phyloP scores from a whole-genome alignment of 2,888 invertebrate species.

The Nomada goodeniana region DNA sequence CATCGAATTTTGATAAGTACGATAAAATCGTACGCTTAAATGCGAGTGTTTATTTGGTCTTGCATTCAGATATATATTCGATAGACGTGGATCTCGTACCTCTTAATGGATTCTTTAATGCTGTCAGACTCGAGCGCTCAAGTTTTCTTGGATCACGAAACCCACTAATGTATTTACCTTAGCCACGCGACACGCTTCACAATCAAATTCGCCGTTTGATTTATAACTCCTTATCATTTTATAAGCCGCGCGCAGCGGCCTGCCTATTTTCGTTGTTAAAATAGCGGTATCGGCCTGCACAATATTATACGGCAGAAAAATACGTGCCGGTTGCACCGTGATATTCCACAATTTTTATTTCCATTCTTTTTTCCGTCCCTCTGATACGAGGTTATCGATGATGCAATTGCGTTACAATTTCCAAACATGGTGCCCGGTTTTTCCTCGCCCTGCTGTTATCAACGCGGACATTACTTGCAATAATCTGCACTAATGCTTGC shows the following conservation, averaged over 20 bases:
- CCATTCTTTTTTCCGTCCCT: neutral
- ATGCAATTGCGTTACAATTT: neutral
- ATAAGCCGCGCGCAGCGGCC: constrained; percentile 19
- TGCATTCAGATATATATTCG: constrained; percentile 6
- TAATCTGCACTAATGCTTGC: neutral
- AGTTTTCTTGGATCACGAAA: constrained; percentile 52
- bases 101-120: constrained; percentile 53
- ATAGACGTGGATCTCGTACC: constrained; percentile 18
- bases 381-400: neutral
- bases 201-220: constrained; percentile 63
- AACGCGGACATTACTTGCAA: neutral
- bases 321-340: constrained; percentile 20
- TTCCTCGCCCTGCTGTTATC: neutral
- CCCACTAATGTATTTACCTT: constrained; percentile 62
- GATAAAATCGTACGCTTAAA: constrained; percentile 28
- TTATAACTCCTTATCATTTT: constrained; percentile 60
- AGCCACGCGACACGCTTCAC: constrained; percentile 60
- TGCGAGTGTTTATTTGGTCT: constrained; percentile 33
- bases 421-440: neutral
- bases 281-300: constrained; percentile 27
- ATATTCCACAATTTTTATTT: constrained; percentile 22
- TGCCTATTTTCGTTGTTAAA: constrained; percentile 39
- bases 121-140: constrained; percentile 25
- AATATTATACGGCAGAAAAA: constrained; percentile 16
- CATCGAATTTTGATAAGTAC: constrained; percentile 29